Conservation (phyloP, 2,888 invertebrate species). For the Morinoia aosen region DNA sequence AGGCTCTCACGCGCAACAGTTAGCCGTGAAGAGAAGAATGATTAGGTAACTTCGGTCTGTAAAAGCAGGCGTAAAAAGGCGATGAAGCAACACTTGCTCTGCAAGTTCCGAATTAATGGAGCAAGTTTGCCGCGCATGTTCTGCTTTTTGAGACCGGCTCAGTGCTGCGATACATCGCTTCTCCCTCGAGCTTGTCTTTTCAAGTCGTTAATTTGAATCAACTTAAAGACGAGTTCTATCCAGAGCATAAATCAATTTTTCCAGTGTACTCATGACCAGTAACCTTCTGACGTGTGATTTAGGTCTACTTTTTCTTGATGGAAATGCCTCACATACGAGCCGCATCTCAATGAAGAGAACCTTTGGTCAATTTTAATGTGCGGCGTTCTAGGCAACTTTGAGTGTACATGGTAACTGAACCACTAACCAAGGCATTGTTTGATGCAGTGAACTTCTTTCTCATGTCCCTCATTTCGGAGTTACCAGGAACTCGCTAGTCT, state of each 20-base stretch:
- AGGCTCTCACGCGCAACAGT: neutral
- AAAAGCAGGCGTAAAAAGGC: slow-evolving; percentile 22
- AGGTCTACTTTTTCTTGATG: neutral
- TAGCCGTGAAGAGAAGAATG: slow-evolving; percentile 10
- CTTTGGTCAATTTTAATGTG: no score
- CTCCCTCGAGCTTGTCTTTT: neutral
- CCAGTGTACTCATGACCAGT: neutral
- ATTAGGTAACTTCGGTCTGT: neutral
- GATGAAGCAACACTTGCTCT: slow-evolving; percentile 19
- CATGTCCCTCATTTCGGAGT: no score
- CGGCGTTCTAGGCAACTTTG: no score
- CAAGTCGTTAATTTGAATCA: slow-evolving; percentile 12
- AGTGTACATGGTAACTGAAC: no score
- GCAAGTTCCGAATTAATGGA: slow-evolving; percentile 23
- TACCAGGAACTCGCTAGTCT: no score
- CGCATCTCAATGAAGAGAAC: neutral
- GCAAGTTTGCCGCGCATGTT: neutral
- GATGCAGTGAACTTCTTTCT: no score
- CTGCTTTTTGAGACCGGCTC: neutral
- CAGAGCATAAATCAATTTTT: neutral
- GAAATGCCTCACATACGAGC: neutral
- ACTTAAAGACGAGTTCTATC: neutral
- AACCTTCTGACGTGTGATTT: neutral
- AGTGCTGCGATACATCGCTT: neutral
- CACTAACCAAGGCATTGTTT: no score